phyloP scores from a whole-genome alignment of 2,888 invertebrate genomes.

The Lottia scabra region DNA sequence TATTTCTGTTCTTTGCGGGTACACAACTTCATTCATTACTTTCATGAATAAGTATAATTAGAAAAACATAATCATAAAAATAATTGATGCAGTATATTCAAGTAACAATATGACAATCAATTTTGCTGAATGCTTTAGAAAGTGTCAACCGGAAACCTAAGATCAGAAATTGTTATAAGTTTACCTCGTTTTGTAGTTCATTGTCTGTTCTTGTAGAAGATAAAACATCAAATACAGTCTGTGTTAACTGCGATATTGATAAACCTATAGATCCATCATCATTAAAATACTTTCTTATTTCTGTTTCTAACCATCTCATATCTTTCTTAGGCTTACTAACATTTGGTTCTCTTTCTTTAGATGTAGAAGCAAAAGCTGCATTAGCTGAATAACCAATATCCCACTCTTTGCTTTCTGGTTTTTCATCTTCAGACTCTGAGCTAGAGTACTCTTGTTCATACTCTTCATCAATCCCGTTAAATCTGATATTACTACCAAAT shows the following conservation, averaged over 20 bases:
- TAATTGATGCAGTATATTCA: no score
- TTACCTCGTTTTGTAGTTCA: slow-evolving; percentile 66
- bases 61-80: no score
- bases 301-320: slow-evolving; percentile 43
- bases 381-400: slow-evolving; percentile 43
- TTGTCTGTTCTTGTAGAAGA: slow-evolving; percentile 57
- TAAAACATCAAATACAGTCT: slow-evolving; percentile 63
- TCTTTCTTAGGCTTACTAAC: slow-evolving; percentile 27
- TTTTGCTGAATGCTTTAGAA: no score
- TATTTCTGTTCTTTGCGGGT: no score
- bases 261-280: slow-evolving; percentile 46
- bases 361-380: slow-evolving; percentile 9
- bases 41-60: no score
- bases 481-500: slow-evolving; percentile 58
- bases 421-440: slow-evolving; percentile 55
- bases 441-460: slow-evolving; percentile 43
- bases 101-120: no score
- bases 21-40: no score
- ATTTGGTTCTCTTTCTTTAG: slow-evolving; percentile 9
- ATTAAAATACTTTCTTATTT: slow-evolving; percentile 47
- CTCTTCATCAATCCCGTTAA: slow-evolving; percentile 26
- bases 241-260: slow-evolving; percentile 54
- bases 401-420: slow-evolving; percentile 30
- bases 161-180: no score
- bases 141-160: no score